Conservation (phyloP, 2,888 invertebrate genomes). For the Raillietiella orientalis region DNA sequence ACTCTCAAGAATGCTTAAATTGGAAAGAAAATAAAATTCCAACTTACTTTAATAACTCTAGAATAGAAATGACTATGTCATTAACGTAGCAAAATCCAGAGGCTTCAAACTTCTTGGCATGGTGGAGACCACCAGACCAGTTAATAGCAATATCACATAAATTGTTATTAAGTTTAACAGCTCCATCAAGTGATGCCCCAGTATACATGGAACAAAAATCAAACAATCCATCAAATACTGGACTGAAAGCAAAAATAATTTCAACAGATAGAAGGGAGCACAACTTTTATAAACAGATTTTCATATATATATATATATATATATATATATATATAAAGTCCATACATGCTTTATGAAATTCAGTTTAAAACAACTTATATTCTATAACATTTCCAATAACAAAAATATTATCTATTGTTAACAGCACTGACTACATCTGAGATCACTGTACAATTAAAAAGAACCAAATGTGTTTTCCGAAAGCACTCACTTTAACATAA, state of each 20-base stretch:
- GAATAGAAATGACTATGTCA: constrained; percentile 87
- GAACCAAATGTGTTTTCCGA: no score
- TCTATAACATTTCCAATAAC: constrained; percentile 7
- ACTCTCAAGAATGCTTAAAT: background rate
- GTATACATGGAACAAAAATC: constrained; percentile 96
- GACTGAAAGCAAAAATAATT: constrained; percentile 11
- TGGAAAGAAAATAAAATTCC: background rate
- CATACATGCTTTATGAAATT: no score
- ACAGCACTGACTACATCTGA: no score
- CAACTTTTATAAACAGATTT: no score
- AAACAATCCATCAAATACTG: constrained; percentile 55
- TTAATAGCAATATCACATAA: constrained; percentile 91
- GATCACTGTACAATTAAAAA: no score
- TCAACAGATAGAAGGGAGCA: no score
- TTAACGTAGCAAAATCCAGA: constrained; percentile 99
- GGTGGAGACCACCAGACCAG: constrained; percentile 96
- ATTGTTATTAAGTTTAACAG: constrained; percentile 76
- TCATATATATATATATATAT: no score
- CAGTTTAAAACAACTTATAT: constrained; percentile 5
- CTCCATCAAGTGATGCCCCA: constrained; percentile 87
- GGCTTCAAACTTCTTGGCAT: constrained; percentile 95
- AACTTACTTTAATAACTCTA: constrained; percentile 42
- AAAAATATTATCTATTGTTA: no score
- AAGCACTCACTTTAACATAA: no score
- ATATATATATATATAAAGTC: background rate